Evolutionary conservation across 2,113 vertebrate species (phyloP).

Genomic region (Atlantisia rogersi): DNA sequence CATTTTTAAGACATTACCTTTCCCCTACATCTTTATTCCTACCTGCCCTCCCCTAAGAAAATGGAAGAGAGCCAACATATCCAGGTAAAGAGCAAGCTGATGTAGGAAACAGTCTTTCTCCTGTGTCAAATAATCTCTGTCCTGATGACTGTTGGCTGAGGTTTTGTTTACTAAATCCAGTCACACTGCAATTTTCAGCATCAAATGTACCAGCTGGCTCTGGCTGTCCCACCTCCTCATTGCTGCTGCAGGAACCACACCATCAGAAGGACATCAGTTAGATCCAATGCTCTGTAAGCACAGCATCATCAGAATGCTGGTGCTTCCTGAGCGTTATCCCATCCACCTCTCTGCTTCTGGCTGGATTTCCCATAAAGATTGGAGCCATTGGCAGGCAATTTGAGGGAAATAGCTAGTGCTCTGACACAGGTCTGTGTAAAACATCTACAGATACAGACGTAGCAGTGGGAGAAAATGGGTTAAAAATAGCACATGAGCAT

Average conservation of each 20-base stretch:
- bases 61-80: neutral
- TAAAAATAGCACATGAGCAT: neutral
- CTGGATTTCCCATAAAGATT: neutral
- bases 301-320: fast-evolving
- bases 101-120: neutral
- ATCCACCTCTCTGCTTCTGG: neutral
- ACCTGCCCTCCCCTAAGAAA: neutral
- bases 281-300: neutral
- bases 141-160: neutral
- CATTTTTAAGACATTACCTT: neutral
- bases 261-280: neutral
- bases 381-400: neutral
- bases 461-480: neutral
- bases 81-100: neutral
- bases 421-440: neutral
- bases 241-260: neutral
- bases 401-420: neutral
- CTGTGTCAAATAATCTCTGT: neutral
- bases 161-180: conserved; percentile 3
- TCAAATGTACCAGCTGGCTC: neutral
- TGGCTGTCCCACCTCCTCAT: neutral
- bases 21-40: neutral
- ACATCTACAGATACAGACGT: fast-evolving
- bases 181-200: neutral
- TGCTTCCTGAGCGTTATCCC: fast-evolving